These are phyloP conservation scores for Watsonalla cultraria DNA, from an alignment of 2,888 invertebrate genomes.

Conservation along the genomic window DNA sequence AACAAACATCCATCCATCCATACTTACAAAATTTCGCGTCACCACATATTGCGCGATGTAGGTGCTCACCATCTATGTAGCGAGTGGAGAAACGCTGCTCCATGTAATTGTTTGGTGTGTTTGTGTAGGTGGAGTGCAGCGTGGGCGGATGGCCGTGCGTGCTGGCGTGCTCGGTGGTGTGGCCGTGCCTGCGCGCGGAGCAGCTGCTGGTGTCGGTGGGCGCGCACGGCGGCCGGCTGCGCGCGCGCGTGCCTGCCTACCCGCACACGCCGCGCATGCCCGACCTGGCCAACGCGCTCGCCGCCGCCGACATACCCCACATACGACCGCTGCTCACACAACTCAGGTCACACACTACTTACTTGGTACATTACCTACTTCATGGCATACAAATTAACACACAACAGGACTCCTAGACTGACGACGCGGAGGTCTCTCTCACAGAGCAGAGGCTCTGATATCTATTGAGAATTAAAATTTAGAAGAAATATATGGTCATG, in stretches of 20 bases:
- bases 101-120: not conserved
- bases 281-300: constrained; percentile 88
- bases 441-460: no score
- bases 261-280: constrained; percentile 87
- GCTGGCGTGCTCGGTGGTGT: constrained; percentile 91
- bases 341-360: constrained; percentile 61
- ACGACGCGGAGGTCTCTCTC: no score
- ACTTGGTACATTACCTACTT: not conserved
- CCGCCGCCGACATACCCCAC: constrained; percentile 40
- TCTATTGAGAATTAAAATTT: no score
- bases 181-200: constrained; percentile 94
- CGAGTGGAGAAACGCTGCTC: no score
- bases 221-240: constrained; percentile 94
- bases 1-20: no score
- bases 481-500: no score
- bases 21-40: no score
- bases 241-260: constrained; percentile 95
- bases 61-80: no score
- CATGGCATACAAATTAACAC: no score
- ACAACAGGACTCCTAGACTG: no score
- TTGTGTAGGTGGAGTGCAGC: constrained; percentile 85
- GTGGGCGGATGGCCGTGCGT: constrained; percentile 93
- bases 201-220: constrained; percentile 95
- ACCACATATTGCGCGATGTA: no score
- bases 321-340: constrained; percentile 61